phyloP scores from a whole-genome alignment of 2,113 vertebrate genomes.

The Ranitomeya imitator region DNA sequence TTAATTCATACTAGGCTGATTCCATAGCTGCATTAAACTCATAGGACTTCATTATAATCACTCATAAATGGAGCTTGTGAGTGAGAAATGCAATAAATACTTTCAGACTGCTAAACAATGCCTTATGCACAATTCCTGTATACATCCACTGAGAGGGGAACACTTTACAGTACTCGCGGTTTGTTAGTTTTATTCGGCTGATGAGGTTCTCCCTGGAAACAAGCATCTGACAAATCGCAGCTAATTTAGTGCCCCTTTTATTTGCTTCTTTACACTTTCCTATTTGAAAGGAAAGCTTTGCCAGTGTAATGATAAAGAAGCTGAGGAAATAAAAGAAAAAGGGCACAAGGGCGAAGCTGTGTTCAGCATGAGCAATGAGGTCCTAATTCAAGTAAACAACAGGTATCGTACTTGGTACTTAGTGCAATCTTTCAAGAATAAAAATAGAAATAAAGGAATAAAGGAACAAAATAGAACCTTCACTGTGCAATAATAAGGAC shows the following conservation, averaged over 20 bases:
- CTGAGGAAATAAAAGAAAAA: constrained; percentile 4
- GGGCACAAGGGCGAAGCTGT: not conserved
- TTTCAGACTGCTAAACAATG: constrained; percentile 11
- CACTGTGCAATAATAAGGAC: too few species aligned
- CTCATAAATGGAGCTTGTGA: constrained; percentile 22
- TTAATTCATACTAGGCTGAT: constrained; percentile 37
- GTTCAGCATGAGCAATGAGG: not conserved
- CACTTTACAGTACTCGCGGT: not conserved
- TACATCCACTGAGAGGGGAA: not conserved
- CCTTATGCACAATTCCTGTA: not conserved
- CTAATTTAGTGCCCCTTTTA: constrained; percentile 20
- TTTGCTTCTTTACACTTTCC: constrained; percentile 11
- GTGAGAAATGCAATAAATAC: constrained; percentile 37
- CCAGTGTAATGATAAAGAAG: not conserved
- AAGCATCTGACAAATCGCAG: constrained; percentile 23
- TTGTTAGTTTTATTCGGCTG: not conserved
- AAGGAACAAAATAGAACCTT: too few species aligned
- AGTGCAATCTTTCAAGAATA: too few species aligned
- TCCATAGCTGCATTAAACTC: constrained; percentile 40
- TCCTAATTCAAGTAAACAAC: not conserved
- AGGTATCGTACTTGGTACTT: not conserved
- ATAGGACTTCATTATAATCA: constrained; percentile 33
- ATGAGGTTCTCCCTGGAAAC: constrained; percentile 31
- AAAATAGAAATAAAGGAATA: too few species aligned
- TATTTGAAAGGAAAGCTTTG: not conserved